These are phyloP conservation scores for Xenus cinereus DNA, from an alignment of 2,113 vertebrate species.

Conservation along the genomic window DNA sequence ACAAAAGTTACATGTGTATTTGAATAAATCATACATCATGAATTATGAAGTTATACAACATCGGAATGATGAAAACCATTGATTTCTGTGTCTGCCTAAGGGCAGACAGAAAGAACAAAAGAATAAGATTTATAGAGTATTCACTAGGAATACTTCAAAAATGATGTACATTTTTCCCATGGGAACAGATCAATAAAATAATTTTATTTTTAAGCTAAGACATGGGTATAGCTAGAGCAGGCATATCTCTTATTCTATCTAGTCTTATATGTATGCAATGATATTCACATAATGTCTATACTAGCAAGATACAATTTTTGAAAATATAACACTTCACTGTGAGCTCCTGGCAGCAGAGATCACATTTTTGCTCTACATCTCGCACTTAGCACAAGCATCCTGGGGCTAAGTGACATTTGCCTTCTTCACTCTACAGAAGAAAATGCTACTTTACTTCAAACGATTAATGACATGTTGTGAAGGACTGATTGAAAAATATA, in stretches of 20 bases:
- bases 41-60: conserved; percentile 40
- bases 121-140: neutral
- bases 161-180: neutral
- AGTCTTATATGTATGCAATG: neutral
- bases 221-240: neutral
- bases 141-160: conserved; percentile 30
- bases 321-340: neutral
- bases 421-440: conserved; percentile 17
- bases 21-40: conserved; percentile 54
- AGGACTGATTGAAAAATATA: neutral
- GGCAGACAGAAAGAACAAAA: conserved; percentile 45
- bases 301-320: neutral
- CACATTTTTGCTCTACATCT: conserved; percentile 10
- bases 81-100: conserved; percentile 55
- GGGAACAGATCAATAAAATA: conserved; percentile 50
- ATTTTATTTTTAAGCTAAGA: conserved; percentile 30
- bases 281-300: conserved; percentile 12
- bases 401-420: conserved; percentile 52
- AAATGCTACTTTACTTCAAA: conserved; percentile 17
- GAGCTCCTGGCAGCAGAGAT: conserved; percentile 19
- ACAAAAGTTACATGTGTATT: conserved; percentile 2
- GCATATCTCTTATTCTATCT: neutral
- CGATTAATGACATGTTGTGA: conserved; percentile 17
- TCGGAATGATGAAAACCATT: conserved; percentile 11
- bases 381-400: conserved; percentile 40